Evolutionary conservation across 23 tunicate species (phyloP).

Genomic region (Oikopleura dioica): DNA sequence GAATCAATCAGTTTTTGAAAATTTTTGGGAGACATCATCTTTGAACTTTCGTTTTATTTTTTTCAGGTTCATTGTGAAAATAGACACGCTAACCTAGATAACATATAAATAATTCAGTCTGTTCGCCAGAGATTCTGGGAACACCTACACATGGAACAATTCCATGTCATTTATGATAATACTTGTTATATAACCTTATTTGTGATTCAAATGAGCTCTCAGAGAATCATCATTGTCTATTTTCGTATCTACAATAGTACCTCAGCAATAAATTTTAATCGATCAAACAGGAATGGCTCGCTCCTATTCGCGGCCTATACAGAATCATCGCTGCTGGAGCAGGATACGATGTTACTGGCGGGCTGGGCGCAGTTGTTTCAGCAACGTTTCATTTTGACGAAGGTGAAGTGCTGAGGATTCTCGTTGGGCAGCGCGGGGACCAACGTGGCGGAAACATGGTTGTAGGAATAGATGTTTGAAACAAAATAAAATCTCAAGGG

Average conservation of each 20-base stretch:
- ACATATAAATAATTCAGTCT: no score
- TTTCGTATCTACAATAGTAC: neutral
- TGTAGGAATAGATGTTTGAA: no score
- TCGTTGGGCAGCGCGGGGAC: constrained; percentile 58
- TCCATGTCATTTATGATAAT: no score
- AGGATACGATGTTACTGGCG: constrained; percentile 61
- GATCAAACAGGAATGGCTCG: neutral
- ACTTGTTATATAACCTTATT: no score
- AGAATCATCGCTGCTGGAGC: constrained; percentile 66
- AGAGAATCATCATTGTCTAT: neutral
- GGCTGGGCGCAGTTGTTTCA: constrained; percentile 46
- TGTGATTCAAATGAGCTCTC: neutral
- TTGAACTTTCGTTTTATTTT: no score
- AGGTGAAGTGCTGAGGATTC: constrained; percentile 32
- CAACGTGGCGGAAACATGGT: constrained; percentile 16
- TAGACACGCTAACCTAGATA: no score
- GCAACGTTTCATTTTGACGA: constrained; percentile 30
- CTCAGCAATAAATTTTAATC: neutral
- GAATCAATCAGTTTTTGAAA: no score
- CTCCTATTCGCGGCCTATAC: constrained; percentile 32
- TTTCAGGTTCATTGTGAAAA: no score
- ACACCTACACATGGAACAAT: no score
- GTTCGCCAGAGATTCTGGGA: no score
- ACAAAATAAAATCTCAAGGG: no score
- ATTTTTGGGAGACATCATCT: no score